Conservation (phyloP, 1,140 invertebrate species). For the Lordiphosa mommai region DNA sequence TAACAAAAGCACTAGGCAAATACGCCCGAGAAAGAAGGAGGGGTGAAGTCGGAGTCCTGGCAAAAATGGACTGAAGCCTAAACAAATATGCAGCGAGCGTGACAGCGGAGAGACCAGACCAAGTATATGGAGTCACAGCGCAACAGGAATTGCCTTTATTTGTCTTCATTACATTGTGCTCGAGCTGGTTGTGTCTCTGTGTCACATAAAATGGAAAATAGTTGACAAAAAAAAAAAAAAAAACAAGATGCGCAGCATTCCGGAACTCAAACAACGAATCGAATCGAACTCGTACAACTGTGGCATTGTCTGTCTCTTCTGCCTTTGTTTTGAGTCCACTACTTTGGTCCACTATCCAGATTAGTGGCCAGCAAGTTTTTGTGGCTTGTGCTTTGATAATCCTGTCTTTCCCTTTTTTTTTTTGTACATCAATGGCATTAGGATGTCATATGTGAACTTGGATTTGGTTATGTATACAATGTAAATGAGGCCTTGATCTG, state of each 20-base stretch:
- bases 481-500: not conserved
- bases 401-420: not conserved
- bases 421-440: conserved; percentile 33
- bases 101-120: conserved; percentile 3
- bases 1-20: conserved; percentile 17
- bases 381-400: conserved; percentile 40
- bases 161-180: conserved; percentile 49
- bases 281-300: conserved; percentile 1
- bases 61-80: conserved; percentile 32
- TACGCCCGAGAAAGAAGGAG: not conserved
- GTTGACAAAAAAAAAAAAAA: not conserved
- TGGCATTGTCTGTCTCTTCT: conserved; percentile 7
- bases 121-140: conserved; percentile 3
- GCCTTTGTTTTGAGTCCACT: conserved; percentile 8
- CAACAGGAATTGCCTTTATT: conserved; percentile 55
- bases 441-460: conserved; percentile 31
- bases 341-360: conserved; percentile 10
- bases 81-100: conserved; percentile 56
- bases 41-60: not conserved
- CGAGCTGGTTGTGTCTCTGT: not conserved
- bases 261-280: not conserved
- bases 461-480: not conserved
- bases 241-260: not conserved
- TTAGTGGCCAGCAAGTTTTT: conserved; percentile 38
- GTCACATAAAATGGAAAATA: not conserved